Base-by-base conservation (phyloP, 2,888 invertebrate genomes). In the Agelastica alni region DNA sequence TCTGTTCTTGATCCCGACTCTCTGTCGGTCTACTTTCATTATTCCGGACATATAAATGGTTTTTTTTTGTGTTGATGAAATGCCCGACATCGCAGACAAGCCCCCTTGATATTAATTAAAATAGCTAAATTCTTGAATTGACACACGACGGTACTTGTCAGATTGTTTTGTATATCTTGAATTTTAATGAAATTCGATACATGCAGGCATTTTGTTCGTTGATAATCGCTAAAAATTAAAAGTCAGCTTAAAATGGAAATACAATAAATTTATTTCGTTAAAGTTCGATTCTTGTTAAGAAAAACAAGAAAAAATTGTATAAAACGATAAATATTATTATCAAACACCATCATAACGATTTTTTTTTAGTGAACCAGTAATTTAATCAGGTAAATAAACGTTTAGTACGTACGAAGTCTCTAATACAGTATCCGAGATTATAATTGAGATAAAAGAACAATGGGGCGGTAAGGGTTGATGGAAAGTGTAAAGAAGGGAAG, bases 21-120 rank as follows among this genome's bases (percentile, higher is more conserved):
- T 64, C 62, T 62, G 65, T 65, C 67, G 63, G 65, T 61, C 60
- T 53, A 64, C 64, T 65, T 65, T 68, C 65, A 64, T 68, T 66
- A 67, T 67, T 61, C 63, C 58, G 59, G 55, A 57, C 63, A 63
- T 63, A 66, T 62, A 61, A 63, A 68, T 63, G 60, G 65, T 62
- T 66, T 67, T 67, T 67, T 64, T 62, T 58, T 51, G 51, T 64
- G 63, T 58, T 51, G 51, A 53, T 31, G 61, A 61, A 61, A 60
- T 61, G 57, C 59, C 61, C 58, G 60, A 55, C 62, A 62, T 63
- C 58, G 58, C 60, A 54, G 56, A 57, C 58, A 45, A 47, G 51
- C 53, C 60, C 53, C 59, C 56, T 55, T 62, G 62, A 63, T 62
- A 65, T 65, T 65, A 65, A 66, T 67, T 67, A 67, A 67, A 67